Evolutionary conservation across 2,888 invertebrate genomes (phyloP).

Genomic region (Cheilosia grossa): DNA sequence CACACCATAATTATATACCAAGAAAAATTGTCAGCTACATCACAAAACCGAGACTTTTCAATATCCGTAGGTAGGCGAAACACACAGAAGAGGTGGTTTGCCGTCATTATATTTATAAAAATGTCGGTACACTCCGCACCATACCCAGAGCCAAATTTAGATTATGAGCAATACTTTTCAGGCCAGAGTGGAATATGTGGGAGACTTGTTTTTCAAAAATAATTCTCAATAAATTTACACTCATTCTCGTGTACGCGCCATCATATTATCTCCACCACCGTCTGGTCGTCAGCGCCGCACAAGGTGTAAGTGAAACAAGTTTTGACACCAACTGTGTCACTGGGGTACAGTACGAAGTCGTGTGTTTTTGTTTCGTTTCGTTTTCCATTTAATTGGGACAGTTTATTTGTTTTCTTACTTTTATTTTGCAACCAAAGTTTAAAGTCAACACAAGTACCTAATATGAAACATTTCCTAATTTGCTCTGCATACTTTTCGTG

Average conservation of each 20-base stretch:
- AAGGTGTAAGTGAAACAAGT: conserved; percentile 66
- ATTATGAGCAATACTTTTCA: conserved; percentile 68
- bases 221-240: conserved; percentile 22
- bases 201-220: conserved; percentile 53
- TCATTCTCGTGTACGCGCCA: conserved; percentile 7
- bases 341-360: conserved; percentile 55
- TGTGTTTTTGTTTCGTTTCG: conserved; percentile 15
- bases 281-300: neutral
- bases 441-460: neutral
- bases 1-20: conserved; percentile 29
- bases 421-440: conserved; percentile 3
- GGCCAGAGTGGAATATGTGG: conserved; percentile 52
- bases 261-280: neutral
- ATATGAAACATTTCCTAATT: conserved; percentile 6
- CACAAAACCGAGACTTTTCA: conserved; percentile 22
- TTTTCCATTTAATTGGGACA: conserved; percentile 13
- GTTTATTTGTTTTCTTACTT: neutral
- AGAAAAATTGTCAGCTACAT: conserved; percentile 19
- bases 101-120: conserved; percentile 38
- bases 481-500: neutral
- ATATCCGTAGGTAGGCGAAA: conserved; percentile 26
- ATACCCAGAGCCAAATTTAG: conserved; percentile 55
- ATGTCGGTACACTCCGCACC: conserved; percentile 31
- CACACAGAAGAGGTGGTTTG: conserved; percentile 17
- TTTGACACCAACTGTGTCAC: conserved; percentile 68